Conservation (phyloP, 2,888 invertebrate species). For the Leucania comma region DNA sequence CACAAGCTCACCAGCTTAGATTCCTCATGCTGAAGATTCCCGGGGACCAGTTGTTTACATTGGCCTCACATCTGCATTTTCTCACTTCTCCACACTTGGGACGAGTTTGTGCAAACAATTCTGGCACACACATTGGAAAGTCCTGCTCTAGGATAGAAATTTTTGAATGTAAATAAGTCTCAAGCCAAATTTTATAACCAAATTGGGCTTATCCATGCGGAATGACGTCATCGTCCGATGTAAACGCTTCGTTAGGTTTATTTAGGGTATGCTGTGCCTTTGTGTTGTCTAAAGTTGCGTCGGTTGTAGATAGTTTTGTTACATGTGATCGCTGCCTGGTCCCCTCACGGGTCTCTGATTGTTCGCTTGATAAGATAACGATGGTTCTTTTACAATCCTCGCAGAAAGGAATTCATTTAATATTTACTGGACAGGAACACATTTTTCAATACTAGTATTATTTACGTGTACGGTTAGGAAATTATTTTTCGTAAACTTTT, state of each 20-base stretch:
- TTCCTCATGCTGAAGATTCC: slow-evolving; percentile 70
- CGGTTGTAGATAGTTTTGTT: slow-evolving; percentile 68
- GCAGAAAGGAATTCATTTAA: slow-evolving; percentile 75
- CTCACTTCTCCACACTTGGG: slow-evolving; percentile 25
- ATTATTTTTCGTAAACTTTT: slow-evolving; percentile 69
- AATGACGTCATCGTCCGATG: slow-evolving; percentile 43
- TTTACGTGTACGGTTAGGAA: slow-evolving; percentile 69
- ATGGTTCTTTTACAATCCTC: slow-evolving; percentile 75
- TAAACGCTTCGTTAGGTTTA: slow-evolving; percentile 60
- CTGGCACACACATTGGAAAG: slow-evolving; percentile 38
- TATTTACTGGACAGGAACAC: slow-evolving; percentile 79
- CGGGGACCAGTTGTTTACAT: slow-evolving; percentile 69
- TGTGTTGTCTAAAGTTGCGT: slow-evolving; percentile 57
- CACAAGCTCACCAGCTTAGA: slow-evolving; percentile 57
- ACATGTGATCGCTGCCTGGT: slow-evolving; percentile 56
- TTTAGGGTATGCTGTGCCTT: slow-evolving; percentile 67
- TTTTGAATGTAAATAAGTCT: slow-evolving; percentile 48
- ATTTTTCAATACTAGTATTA: slow-evolving; percentile 74
- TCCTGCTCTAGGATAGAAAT: slow-evolving; percentile 50
- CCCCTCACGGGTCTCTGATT: slow-evolving; percentile 63
- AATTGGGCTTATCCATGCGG: slow-evolving; percentile 45
- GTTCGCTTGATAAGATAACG: slow-evolving; percentile 69
- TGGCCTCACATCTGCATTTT: slow-evolving; percentile 43
- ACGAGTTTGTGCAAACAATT: slow-evolving; percentile 17
- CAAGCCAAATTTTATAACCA: slow-evolving; percentile 50